Evolutionary conservation across 2,888 invertebrate genomes (phyloP).

Genomic region (Beris chalybata): DNA sequence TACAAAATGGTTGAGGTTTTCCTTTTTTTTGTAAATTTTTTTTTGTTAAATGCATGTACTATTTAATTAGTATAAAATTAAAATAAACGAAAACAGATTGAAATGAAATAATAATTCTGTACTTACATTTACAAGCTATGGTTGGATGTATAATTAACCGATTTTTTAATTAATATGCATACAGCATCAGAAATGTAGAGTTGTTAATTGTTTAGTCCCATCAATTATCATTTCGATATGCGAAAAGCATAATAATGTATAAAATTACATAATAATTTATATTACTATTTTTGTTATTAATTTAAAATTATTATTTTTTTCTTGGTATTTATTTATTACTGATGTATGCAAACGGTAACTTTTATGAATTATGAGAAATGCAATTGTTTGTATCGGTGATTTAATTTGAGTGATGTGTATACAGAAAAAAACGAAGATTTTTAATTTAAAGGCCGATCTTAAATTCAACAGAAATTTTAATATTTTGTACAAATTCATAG

Average conservation of each 20-base stretch:
- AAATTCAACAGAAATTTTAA: no score
- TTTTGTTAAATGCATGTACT: conserved; percentile 30
- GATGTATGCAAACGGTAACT: background rate
- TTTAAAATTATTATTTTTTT: conserved; percentile 6
- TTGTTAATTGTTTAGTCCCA: conserved; percentile 39
- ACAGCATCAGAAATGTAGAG: conserved; percentile 42
- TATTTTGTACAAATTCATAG: no score
- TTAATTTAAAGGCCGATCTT: no score
- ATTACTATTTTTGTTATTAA: background rate
- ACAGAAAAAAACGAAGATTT: no score
- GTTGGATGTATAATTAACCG: conserved; percentile 41
- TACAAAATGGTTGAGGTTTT: conserved; percentile 26
- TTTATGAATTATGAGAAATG: background rate
- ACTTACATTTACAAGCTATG: conserved; percentile 47
- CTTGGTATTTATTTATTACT: no score
- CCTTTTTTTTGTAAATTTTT: background rate
- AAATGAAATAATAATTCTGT: conserved; percentile 33
- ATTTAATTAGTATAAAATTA: conserved; percentile 29
- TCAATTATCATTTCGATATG: conserved; percentile 44
- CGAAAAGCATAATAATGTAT: conserved; percentile 37
- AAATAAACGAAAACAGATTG: conserved; percentile 12
- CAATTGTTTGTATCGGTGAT: background rate
- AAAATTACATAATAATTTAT: conserved; percentile 32
- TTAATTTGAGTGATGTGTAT: no score
- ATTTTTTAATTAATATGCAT: conserved; percentile 38